These are phyloP conservation scores for Apoderus coryli DNA, from an alignment of 2,888 invertebrate genomes.

Conservation along the genomic window DNA sequence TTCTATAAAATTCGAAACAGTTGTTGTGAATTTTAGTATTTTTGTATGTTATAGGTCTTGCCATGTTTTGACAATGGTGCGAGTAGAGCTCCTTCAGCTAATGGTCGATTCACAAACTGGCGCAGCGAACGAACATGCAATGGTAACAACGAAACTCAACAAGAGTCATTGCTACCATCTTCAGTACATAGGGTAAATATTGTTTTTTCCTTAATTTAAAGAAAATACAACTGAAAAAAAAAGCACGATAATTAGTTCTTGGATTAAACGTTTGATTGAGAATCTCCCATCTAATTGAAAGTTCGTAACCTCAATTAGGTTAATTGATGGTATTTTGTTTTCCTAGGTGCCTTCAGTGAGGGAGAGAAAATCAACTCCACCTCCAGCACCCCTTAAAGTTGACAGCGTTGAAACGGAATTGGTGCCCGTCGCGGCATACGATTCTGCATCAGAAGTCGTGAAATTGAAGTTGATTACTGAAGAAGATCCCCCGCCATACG, in stretches of 20 bases:
- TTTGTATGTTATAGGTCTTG: no score
- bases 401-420: constrained; percentile 41
- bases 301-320: no score
- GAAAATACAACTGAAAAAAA: no score
- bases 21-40: no score
- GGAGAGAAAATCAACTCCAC: constrained; percentile 24
- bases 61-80: constrained; percentile 40
- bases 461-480: constrained; percentile 32
- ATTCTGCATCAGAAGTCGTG: constrained; percentile 31
- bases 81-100: constrained; percentile 24
- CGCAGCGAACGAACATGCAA: constrained; percentile 58
- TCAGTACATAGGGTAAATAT: constrained; percentile 39
- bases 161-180: constrained; percentile 32
- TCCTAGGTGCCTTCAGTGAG: constrained; percentile 40
- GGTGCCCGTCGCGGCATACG: constrained; percentile 27
- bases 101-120: constrained; percentile 38
- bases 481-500: constrained; percentile 30
- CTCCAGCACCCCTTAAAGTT: constrained; percentile 31
- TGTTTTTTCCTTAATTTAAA: no score
- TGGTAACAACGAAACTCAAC: constrained; percentile 54
- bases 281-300: no score
- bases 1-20: no score
- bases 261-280: no score
- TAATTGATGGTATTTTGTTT: no score
- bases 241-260: no score